Base-by-base conservation (phyloP, 2,797 vertebrate genomes). In the Moxostoma hubbsi region DNA sequence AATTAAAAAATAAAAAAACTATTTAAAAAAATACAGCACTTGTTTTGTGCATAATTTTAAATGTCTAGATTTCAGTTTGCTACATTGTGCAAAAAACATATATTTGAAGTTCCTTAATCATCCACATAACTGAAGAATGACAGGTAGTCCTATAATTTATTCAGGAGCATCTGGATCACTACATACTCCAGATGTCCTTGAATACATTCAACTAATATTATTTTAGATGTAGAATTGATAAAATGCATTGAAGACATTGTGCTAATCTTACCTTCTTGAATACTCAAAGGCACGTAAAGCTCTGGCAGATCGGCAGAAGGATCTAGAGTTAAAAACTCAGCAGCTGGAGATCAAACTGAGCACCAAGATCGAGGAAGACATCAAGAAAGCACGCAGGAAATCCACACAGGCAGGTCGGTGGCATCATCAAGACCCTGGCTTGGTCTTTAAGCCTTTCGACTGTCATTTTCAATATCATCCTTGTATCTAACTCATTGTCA, bases 301-400 rank as follows among this genome's bases (percentile, higher is more conserved):
- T 10, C 94, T 99, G 84, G 92, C 95, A 0, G 97, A 99, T 86
- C 89, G 98, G 54, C 98, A 99, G 93, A 97, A 96, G 82, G 98
- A 99, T 83, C 93, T 99, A 87, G 98, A 99, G 88, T 65, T 97
- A 84, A 99, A 99, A 90, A 97, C 95, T 0, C 97, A 99, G 89
- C 98, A 99, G 90, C 88, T 97, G 68, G 98, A 99, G 89, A 95
- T 96, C 87, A 99, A 99, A 85, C 94, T 98, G 86, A 97, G 91
- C 93, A 97, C 94, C 91, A 99, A 99, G 90, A 96, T 94, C 0
- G 98, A 99, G 84, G 98, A 99, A 80, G 98, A 99, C 83, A 98
- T 99, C 87, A 99, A 99, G 92, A 99, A 98, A 86, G 97, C 98
- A 0, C 93, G 98, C 73, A 84, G 97, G 90, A 99, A 98, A 95